These are phyloP conservation scores for Microhierax caerulescens DNA, from an alignment of 2,797 vertebrate genomes.

Conservation along the genomic window DNA sequence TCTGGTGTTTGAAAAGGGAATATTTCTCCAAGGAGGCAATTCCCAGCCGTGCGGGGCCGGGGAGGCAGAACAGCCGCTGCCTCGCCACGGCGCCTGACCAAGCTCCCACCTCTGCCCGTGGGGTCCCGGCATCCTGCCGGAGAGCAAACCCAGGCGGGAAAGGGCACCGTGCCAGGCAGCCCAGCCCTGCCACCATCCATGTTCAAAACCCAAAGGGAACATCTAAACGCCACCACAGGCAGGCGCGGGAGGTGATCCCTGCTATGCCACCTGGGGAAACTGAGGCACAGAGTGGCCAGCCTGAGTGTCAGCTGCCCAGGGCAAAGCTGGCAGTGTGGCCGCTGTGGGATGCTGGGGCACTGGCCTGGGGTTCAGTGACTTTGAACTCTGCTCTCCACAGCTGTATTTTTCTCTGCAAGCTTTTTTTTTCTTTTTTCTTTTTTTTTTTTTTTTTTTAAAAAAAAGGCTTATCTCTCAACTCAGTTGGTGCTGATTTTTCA, in stretches of 20 bases:
- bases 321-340: neutral
- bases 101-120: neutral
- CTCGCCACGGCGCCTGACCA: neutral
- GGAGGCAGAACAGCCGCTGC: neutral
- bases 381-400: neutral
- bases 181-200: neutral
- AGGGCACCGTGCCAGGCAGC: neutral
- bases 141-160: neutral
- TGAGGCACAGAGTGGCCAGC: neutral
- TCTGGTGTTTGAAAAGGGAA: slow-evolving; percentile 39
- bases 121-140: neutral
- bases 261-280: neutral
- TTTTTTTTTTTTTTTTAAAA: no score
- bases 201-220: neutral
- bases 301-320: neutral
- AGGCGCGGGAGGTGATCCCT: accelerated
- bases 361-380: neutral
- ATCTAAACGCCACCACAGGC: accelerated
- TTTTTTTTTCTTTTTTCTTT: neutral
- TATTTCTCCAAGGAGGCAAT: slow-evolving; percentile 39
- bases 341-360: accelerated
- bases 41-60: neutral
- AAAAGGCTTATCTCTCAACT: neutral
- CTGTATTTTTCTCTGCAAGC: neutral
- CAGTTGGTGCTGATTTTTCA: neutral